phyloP scores from a whole-genome alignment of 2,888 invertebrate genomes.

The Agrochola lychnidis region DNA sequence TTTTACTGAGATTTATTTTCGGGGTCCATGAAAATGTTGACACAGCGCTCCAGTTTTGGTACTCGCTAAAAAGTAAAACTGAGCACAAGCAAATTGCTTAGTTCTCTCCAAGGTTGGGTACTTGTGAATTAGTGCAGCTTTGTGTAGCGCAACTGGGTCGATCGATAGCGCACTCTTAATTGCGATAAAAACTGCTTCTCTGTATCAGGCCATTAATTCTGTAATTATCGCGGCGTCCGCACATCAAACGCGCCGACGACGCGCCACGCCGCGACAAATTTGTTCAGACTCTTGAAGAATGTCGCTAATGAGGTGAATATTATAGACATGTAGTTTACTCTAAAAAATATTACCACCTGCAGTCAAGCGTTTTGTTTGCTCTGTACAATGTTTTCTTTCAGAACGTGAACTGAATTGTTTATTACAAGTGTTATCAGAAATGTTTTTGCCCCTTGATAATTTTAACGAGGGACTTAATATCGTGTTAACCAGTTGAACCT shows the following conservation, averaged over 20 bases:
- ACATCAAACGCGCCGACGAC: slow-evolving; percentile 84
- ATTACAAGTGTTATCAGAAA: slow-evolving; percentile 49
- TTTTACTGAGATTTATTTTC: neutral
- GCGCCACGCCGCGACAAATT: slow-evolving; percentile 74
- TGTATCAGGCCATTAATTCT: slow-evolving; percentile 81
- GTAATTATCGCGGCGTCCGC: slow-evolving; percentile 82
- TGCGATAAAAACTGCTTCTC: slow-evolving; percentile 84
- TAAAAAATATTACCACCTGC: slow-evolving; percentile 58
- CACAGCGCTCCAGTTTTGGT: slow-evolving; percentile 75
- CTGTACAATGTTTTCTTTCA: slow-evolving; percentile 41
- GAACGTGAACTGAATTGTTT: slow-evolving; percentile 45
- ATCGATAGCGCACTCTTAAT: slow-evolving; percentile 82
- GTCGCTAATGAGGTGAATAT: slow-evolving; percentile 70
- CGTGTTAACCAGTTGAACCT: slow-evolving; percentile 35
- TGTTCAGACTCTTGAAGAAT: slow-evolving; percentile 69
- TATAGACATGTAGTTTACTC: slow-evolving; percentile 50
- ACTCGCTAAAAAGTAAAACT: slow-evolving; percentile 76
- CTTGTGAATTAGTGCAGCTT: slow-evolving; percentile 76
- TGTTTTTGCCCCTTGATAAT: slow-evolving; percentile 58
- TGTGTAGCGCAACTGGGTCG: slow-evolving; percentile 74
- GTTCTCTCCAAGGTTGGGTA: slow-evolving; percentile 74
- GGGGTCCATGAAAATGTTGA: slow-evolving; percentile 55
- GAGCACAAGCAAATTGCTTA: slow-evolving; percentile 66
- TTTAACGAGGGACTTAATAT: slow-evolving; percentile 53
- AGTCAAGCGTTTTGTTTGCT: slow-evolving; percentile 41